These are phyloP conservation scores for Heptranchias perlo DNA, from an alignment of 2,113 vertebrate species.

Conservation along the genomic window DNA sequence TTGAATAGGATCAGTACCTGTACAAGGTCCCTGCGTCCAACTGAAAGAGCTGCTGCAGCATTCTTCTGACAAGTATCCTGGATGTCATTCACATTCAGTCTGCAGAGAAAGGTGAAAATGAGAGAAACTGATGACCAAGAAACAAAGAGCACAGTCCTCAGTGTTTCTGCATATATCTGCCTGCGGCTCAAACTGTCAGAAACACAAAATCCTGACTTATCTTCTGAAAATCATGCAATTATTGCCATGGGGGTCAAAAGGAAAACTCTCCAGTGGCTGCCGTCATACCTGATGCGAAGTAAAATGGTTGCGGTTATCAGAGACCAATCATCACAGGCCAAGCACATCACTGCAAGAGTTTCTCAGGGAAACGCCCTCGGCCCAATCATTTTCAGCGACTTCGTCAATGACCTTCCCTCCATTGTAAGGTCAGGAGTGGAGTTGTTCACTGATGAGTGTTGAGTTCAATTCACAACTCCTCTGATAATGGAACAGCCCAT, in stretches of 20 bases:
- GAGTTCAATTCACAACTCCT: not conserved
- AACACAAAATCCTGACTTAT: not conserved
- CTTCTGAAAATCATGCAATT: not conserved
- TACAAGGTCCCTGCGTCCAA: constrained; percentile 84
- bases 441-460: not conserved
- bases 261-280: not conserved
- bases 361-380: too few relatives aligned
- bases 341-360: not conserved
- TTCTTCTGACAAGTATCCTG: constrained; percentile 96
- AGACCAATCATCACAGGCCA: not conserved
- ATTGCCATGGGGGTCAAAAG: not conserved
- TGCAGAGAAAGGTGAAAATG: constrained; percentile 48
- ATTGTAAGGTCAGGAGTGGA: not conserved
- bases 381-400: not conserved
- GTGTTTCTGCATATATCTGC: not conserved
- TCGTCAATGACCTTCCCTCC: not conserved
- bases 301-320: not conserved
- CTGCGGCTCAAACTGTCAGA: not conserved
- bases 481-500: not conserved
- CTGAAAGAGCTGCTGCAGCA: constrained; percentile 70
- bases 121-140: not conserved
- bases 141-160: not conserved
- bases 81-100: constrained; percentile 85
- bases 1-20: constrained; percentile 61
- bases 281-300: not conserved